Evolutionary conservation across 1,140 invertebrate genomes (phyloP), one percentile per base, ranked within the genome.

Genomic region (Tribolium madens): DNA sequence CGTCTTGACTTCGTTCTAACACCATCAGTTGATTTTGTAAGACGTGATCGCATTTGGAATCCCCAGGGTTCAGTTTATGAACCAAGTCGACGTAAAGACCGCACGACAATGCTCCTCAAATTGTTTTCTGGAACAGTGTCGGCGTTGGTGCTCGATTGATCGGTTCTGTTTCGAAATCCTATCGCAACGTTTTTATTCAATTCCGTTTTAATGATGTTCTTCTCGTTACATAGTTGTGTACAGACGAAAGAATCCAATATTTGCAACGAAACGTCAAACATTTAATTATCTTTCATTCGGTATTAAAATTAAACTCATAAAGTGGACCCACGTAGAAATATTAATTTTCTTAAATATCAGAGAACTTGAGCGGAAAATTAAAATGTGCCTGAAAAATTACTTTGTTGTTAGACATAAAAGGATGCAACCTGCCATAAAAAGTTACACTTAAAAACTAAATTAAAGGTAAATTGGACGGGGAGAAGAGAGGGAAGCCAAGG

Each of bases 1-100:
- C 72, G 13, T 47, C 31, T 3, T 47, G 48, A 72, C 73, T 73
- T 75, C 70, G 36, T 53, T 72, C 69, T 78, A 77, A 76, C 78
- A 76, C 77, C 76, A 76, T 77, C 79, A 78, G 74, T 79, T 81
- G 79, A 81, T 81, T 81, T 74, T 71, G 77, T 77, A 77, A 76
- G 78, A 81, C 79, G 79, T 81, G 79, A 81, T 81, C 79, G 78
- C 73, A 79, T 81, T 79, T 79, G 68, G 78, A 77, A 81, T 79
- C 78, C 76, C 79, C 57, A 26, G 79, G 75, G 79, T 71, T 78
- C 79, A 47, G 75, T 76, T 73, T 76, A 81, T 79, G 77, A 79
- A 81, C 77, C 78, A 74, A 79, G 64, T 48, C 69, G 72, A 48
- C 75, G 75, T 78, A 78, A 80, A 76, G 73, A 75, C 77, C 72